phyloP scores from a whole-genome alignment of 2,797 vertebrate genomes.

The Xenopus petersii region DNA sequence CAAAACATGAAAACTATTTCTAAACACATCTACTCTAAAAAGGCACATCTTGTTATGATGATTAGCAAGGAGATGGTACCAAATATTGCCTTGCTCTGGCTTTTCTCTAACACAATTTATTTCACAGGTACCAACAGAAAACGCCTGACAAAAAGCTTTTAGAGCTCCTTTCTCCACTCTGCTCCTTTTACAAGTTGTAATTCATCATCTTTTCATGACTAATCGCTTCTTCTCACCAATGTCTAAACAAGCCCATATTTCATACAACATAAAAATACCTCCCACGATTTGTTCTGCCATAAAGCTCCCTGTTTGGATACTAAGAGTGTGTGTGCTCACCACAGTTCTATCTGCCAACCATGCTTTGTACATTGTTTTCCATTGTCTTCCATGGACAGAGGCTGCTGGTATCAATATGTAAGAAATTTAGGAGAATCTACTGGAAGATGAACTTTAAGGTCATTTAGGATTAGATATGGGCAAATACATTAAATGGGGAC shows the following conservation, averaged over 20 bases:
- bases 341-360: not conserved
- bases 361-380: not conserved
- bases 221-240: conserved; percentile 27
- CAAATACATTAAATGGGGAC: too few species aligned
- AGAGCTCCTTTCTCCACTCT: not conserved
- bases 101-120: conserved; percentile 25
- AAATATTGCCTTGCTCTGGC: conserved; percentile 18
- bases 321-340: not conserved
- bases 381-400: not conserved
- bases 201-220: conserved; percentile 26
- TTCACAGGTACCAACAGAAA: conserved; percentile 4
- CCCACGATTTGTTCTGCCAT: conserved; percentile 5
- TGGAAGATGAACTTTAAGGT: too few species aligned
- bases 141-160: conserved; percentile 1
- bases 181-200: conserved; percentile 11
- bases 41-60: not conserved
- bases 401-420: too few species aligned
- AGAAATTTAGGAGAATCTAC: too few species aligned
- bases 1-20: too few species aligned
- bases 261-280: conserved; percentile 29
- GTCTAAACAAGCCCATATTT: conserved; percentile 32
- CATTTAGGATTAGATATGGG: too few species aligned
- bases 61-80: conserved; percentile 7
- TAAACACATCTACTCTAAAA: too few species aligned
- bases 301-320: not conserved